These are phyloP conservation scores for Clavelina lepadiformis DNA, from an alignment of 23 tunicate genomes.

Conservation along the genomic window DNA sequence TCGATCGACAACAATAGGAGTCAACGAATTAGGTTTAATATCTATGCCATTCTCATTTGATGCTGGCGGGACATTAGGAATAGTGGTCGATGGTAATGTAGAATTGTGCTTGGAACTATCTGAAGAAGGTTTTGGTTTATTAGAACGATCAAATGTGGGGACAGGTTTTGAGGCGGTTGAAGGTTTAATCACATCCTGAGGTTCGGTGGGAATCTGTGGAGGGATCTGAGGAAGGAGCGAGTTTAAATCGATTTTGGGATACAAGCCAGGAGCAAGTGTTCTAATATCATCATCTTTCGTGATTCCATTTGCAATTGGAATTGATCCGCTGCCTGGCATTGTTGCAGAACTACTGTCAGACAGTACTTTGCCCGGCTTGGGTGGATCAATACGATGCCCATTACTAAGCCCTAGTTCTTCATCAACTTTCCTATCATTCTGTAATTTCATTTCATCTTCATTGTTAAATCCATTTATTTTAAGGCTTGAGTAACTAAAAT, in stretches of 20 bases:
- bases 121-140: constrained; percentile 10
- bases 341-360: too few species aligned
- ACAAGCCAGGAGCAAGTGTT: neutral
- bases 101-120: neutral
- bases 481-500: constrained; percentile 44
- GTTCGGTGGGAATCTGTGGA: neutral
- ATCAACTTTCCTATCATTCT: too few species aligned
- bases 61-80: neutral
- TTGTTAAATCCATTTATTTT: too few species aligned
- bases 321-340: too few species aligned
- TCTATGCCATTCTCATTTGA: constrained; percentile 1
- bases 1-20: neutral
- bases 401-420: too few species aligned
- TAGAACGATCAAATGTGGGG: constrained; percentile 28
- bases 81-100: neutral
- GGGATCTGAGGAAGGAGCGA: neutral
- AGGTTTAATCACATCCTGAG: neutral
- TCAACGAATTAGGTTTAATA: neutral
- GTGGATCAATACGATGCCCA: too few species aligned
- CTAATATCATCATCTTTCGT: too few species aligned
- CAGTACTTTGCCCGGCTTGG: too few species aligned
- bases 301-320: too few species aligned
- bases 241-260: neutral
- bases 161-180: neutral
- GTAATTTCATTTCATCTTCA: too few species aligned